Percentiles rank a stretch among this genome's conserved stretches.
These are phyloP conservation scores for Orbicella faveolata DNA, from an alignment of 64 coral and sea anemone species.

Conservation along the genomic window DNA sequence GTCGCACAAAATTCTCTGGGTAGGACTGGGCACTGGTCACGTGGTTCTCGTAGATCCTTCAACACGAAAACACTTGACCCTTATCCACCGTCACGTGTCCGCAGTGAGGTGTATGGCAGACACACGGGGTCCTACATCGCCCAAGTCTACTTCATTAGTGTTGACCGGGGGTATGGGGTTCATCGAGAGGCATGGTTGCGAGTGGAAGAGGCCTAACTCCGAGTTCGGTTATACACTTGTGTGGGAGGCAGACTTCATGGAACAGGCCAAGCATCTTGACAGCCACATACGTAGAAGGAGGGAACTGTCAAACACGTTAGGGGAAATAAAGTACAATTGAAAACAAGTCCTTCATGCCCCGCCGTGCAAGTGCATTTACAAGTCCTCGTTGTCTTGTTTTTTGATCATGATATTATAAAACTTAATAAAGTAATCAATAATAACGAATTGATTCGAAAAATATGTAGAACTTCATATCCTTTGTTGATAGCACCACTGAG, in stretches of 20 bases:
- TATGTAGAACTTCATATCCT: no score
- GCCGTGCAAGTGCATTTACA: no score
- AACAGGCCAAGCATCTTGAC: slow-evolving; percentile 52
- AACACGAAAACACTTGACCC: slow-evolving; percentile 53
- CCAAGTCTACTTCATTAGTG: slow-evolving; percentile 52
- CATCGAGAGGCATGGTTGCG: slow-evolving; percentile 59
- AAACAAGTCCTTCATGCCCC: no score
- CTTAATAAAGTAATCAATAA: no score
- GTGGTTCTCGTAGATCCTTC: slow-evolving; percentile 75
- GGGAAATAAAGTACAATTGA: background rate
- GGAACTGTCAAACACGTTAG: background rate
- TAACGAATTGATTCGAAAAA: no score
- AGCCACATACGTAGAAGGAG: slow-evolving; percentile 18
- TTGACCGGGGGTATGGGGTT: slow-evolving; percentile 90
- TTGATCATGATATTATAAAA: no score
- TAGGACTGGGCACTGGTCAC: slow-evolving; percentile 89
- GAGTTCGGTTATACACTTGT: slow-evolving; percentile 75
- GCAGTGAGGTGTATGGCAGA: slow-evolving; percentile 78
- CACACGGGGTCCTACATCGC: slow-evolving; percentile 33
- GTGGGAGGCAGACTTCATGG: slow-evolving; percentile 77
- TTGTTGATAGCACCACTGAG: no score
- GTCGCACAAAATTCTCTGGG: slow-evolving; percentile 60
- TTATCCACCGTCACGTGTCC: slow-evolving; percentile 77
- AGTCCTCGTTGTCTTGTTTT: no score
- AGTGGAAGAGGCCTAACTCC: slow-evolving; percentile 35